These are phyloP conservation scores for Cuculus canorus DNA, from an alignment of 2,797 vertebrate genomes.

Conservation along the genomic window DNA sequence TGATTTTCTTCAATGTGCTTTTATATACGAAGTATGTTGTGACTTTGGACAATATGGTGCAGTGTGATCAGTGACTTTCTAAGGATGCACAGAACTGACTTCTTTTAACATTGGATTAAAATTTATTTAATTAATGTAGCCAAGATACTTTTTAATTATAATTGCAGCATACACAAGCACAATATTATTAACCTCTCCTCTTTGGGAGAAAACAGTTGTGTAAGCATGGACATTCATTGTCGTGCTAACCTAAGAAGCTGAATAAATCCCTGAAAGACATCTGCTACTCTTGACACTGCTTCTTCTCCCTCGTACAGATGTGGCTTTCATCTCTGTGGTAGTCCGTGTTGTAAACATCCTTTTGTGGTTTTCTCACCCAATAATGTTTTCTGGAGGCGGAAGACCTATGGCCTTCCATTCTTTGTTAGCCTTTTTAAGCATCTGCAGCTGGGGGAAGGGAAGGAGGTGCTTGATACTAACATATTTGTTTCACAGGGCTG, in stretches of 20 bases:
- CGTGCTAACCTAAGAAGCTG: neutral
- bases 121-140: neutral
- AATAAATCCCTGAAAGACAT: neutral
- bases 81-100: neutral
- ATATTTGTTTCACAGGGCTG: neutral
- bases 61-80: neutral
- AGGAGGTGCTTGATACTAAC: neutral
- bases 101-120: neutral
- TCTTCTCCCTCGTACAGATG: neutral
- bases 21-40: neutral
- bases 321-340: constrained; percentile 19
- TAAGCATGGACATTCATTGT: neutral
- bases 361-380: neutral
- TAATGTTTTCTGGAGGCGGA: neutral
- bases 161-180: neutral
- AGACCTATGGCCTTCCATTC: neutral
- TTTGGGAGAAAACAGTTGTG: neutral
- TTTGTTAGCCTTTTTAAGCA: neutral
- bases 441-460: neutral
- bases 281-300: neutral
- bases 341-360: neutral
- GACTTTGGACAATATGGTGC: neutral
- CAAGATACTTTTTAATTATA: neutral
- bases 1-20: neutral
- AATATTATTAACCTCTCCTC: neutral